Base-by-base conservation (phyloP, 2,113 vertebrate genomes). In the Malurus elegans region DNA sequence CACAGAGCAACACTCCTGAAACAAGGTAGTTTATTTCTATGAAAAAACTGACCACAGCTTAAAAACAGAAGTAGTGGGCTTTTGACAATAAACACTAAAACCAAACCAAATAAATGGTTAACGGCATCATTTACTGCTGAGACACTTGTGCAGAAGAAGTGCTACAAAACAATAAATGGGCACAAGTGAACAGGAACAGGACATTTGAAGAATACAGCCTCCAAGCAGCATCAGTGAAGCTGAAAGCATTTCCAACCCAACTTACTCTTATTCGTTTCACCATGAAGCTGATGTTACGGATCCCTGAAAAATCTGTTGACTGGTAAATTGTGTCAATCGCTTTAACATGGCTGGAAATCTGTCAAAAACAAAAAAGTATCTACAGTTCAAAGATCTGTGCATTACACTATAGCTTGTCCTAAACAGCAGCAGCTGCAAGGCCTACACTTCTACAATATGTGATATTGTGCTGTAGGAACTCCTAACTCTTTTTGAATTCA, bases 301-400 rank as follows among this genome's bases (percentile, higher is more conserved):
- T 99, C 79, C 99, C 99, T 66, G 98, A 97, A 97, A 99, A 99
- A 97, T 99, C 99, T 54, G 99, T 99, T 88, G 96, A 98, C 97
- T 99, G 98, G 97, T 99, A 99, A 97, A 99, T 99, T 51, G 99
- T 98, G 97, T 99, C 98, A 76, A 99, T 99, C 0, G 99, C 99
- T 97, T 99, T 99, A 28, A 99, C 99, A 3, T 99, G 99, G 96
- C 99, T 99, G 96, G 99, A 99, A 93, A 99, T 99, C 99, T 99
- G 97, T 85, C 8, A 83, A 83, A 92, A 93, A 53, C 8, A 31
- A 88, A 31, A 88, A 75, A 95, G 31, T 2, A 75, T 6, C 23
- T 36, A 12, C 34, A 83, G 71, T 40, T 95, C 71, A 94, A 56
- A 95, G 26, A 74, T 26, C 54, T 14, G 14, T 3, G 20, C 31